Conservation (phyloP, 2,113 vertebrate genomes). For the Drymodes brunneopygia region DNA sequence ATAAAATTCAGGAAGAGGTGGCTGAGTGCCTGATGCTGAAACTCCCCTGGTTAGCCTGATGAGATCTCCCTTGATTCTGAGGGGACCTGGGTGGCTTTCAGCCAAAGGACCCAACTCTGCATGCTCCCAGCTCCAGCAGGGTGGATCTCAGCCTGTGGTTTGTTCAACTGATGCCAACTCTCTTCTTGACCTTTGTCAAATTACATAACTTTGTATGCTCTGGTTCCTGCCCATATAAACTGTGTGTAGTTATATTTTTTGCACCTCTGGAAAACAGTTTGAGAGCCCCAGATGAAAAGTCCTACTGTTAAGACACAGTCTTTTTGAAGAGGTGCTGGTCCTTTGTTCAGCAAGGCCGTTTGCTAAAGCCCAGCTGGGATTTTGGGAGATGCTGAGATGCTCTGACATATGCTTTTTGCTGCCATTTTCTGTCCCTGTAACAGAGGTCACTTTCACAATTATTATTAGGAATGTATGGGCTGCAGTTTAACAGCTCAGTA, state of each 20-base stretch:
- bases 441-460: constrained; percentile 24
- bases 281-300: neutral
- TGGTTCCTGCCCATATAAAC: neutral
- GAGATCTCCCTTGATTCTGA: neutral
- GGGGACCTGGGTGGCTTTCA: neutral
- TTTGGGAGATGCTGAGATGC: neutral
- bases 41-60: neutral
- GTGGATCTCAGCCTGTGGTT: neutral
- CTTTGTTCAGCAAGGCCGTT: neutral
- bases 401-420: neutral
- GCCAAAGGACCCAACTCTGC: neutral
- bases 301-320: neutral
- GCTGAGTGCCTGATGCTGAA: neutral
- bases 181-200: neutral
- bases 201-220: neutral
- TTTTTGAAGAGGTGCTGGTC: neutral
- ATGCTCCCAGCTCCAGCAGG: neutral
- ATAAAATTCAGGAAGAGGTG: neutral
- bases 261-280: neutral
- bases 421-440: neutral
- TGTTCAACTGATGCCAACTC: fast-evolving
- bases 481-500: constrained; percentile 18
- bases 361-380: neutral
- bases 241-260: neutral
- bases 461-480: neutral